Evolutionary conservation across 2,113 vertebrate genomes (phyloP), one percentile per base, ranked within the genome.

Genomic region (Formicarius rufipectus): DNA sequence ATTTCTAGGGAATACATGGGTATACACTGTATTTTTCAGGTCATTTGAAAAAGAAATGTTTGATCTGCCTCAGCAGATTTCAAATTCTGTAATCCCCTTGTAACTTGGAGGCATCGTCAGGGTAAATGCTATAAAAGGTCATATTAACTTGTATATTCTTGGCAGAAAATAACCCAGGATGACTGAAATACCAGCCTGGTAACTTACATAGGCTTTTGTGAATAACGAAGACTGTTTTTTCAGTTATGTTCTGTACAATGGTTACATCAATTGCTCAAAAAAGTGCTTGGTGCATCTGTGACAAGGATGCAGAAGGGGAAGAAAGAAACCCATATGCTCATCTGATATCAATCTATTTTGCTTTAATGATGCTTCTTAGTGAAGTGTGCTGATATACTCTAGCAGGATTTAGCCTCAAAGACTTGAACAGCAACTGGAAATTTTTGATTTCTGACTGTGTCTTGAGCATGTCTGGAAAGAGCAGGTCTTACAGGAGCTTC

Each of bases 401-500:
- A 31, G 28, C 11, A 68, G 39, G 20, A 40, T 52, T 75, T 79
- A 50, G 68, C 44, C 58, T 80, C 2, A 1, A 69, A 37, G 20
- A 40, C 35, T 42, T 75, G 25, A 58, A 78, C 4, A 72, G 42
- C 22, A 62, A 25, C 1, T 12, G 58, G 33, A 42, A 27, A 23
- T 11, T 19, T 68, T 79, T 64, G 2, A 10, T 60, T 90, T 85
- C 31, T 83, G 20, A 3, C 52, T 74, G 20, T 69, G 16, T 45
- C 23, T 59, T 64, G 42, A 73, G 39, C 78, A 55, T 6, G 2
- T 37, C 27, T 64, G 47, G 30, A 72, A 81, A 75, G 19, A 30
- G 22, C 5, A 52, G 39, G 5, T 42, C 50, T 64, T 25, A 12
- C 0, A 50, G 66, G 27, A 42, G 49, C 33, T 28, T 60, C 0